A percentile compares a stretch with the other conserved stretches of the same genome.
These are phyloP conservation scores for Epinephelus fuscoguttatus DNA, from an alignment of 2,113 vertebrate genomes.

Conservation along the genomic window DNA sequence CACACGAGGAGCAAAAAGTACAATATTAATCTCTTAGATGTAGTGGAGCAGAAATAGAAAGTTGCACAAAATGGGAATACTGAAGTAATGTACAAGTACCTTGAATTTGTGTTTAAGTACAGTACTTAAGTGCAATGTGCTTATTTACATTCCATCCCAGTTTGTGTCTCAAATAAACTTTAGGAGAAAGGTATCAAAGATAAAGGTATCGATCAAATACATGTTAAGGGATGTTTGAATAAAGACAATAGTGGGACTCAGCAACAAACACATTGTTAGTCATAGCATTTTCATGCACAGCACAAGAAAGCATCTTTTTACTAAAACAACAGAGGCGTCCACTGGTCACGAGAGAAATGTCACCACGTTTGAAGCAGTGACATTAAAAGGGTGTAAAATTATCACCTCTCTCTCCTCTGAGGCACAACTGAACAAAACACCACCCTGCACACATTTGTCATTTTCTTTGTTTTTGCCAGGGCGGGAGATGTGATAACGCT, in stretches of 20 bases:
- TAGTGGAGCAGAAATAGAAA: too few species aligned
- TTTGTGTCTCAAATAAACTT: background rate
- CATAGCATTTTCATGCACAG: background rate
- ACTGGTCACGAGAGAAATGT: background rate
- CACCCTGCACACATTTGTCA: conserved; percentile 41
- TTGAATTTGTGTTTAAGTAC: too few species aligned
- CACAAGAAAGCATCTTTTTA: too few species aligned
- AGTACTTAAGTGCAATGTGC: too few species aligned
- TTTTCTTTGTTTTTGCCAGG: conserved; percentile 50
- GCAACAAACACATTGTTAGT: background rate
- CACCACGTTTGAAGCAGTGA: conserved; percentile 9
- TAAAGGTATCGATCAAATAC: background rate
- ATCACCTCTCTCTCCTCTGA: conserved; percentile 32
- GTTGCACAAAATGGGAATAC: too few species aligned
- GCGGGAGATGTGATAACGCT: conserved; percentile 47
- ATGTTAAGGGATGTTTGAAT: background rate
- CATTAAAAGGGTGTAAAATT: conserved; percentile 33
- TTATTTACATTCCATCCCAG: too few species aligned
- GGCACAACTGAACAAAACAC: conserved; percentile 24
- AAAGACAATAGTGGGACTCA: background rate
- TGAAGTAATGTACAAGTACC: too few species aligned
- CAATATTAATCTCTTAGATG: too few species aligned
- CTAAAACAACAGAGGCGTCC: background rate
- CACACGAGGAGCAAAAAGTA: too few species aligned
- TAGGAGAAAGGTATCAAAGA: background rate